A percentile compares a stretch with the other conserved stretches of the same genome.
phyloP scores from a whole-genome alignment of 2,113 vertebrate genomes.

The Ophthalmolycus amberensis region DNA sequence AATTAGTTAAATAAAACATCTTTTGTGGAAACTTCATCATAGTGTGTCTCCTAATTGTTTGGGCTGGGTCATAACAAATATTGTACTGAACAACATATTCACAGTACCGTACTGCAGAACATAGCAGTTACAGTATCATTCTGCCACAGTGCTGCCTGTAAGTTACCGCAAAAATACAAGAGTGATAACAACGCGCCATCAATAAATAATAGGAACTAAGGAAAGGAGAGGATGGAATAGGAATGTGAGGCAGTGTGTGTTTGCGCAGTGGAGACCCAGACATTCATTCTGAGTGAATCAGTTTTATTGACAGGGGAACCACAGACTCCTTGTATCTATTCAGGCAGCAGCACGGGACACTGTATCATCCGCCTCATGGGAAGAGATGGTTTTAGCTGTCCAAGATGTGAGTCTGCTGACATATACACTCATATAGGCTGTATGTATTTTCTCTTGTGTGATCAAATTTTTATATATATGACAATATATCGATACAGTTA shows the following conservation, averaged over 20 bases:
- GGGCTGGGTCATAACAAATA: not conserved
- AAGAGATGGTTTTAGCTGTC: conserved; percentile 18
- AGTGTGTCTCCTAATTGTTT: too few species aligned
- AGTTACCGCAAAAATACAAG: not conserved
- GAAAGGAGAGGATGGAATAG: not conserved
- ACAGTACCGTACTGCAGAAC: not conserved
- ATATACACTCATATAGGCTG: not conserved
- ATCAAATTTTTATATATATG: not conserved
- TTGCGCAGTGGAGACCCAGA: conserved; percentile 20
- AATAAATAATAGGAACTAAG: conserved; percentile 28
- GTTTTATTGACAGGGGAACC: conserved; percentile 62
- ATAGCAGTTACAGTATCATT: not conserved
- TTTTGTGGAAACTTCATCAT: too few species aligned
- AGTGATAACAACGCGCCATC: not conserved
- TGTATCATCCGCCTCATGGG: conserved; percentile 30
- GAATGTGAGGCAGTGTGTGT: conserved; percentile 25
- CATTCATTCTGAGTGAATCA: conserved; percentile 64
- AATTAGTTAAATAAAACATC: too few species aligned
- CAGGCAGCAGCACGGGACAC: conserved; percentile 29
- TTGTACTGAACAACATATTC: not conserved
- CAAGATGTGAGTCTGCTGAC: conserved; percentile 1
- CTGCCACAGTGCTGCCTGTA: not conserved
- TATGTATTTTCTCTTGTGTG: not conserved
- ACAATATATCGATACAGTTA: not conserved
- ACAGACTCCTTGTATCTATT: conserved; percentile 33